Evolutionary conservation across 2,797 vertebrate species (phyloP), one percentile per base, ranked within the genome.

Genomic region (Neosilurus hyrtlii): DNA sequence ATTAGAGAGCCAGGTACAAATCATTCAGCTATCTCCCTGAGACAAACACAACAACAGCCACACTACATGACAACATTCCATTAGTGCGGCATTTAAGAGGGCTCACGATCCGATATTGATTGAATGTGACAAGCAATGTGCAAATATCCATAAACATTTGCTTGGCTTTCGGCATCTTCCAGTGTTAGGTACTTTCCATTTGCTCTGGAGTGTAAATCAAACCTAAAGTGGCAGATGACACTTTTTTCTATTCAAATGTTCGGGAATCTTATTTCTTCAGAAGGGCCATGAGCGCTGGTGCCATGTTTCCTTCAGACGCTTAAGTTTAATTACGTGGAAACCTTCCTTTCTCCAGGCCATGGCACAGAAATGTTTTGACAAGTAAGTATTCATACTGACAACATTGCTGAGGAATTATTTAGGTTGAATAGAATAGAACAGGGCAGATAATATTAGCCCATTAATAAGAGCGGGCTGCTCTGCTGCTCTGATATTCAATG

Each of bases 11-110:
- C 80, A 86, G 79, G 70, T 85, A 87, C 83, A 88, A 84, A 84
- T 88, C 88, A 86, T 88, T 88, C 86, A 83, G 84, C 84, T 87
- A 87, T 87, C 84, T 85, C 83, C 81, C 85, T 78, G 71, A 85
- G 67, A 83, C 71, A 80, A 87, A 85, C 83, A 89, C 86, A 84
- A 86, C 82, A 85, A 84, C 86, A 65, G 89, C 79, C 74, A 81
- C 67, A 87, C 77, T 86, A 88, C 87, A 88, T 87, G 87, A 88
- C 87, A 88, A 87, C 82, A 82, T 87, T 88, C 86, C 86, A 88
- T 88, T 88, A 88, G 87, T 87, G 84, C 82, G 73, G 80, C 83
- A 84, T 88, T 88, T 88, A 84, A 84, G 80, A 52, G 70, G 74
- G 80, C 83, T 87, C 54, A 76, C 56, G 70, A 81, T 81, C 72